Base-by-base conservation (phyloP, 2,888 invertebrate genomes). In the Dicyrtoma fusca region DNA sequence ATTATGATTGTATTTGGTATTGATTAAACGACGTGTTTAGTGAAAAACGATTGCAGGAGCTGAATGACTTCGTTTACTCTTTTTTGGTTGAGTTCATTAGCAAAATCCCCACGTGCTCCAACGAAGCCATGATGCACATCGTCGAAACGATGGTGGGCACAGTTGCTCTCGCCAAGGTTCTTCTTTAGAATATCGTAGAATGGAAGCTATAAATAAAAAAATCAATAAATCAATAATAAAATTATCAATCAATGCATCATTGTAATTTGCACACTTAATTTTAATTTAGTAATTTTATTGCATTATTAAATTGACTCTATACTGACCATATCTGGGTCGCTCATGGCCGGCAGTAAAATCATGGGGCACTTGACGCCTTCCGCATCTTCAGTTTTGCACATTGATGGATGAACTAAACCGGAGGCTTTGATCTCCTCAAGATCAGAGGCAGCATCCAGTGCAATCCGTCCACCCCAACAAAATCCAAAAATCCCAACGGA, bases 281-380 rank as follows among this genome's bases (percentile, higher is more conserved):
- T 11, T 45, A 45, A 45, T 45, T 45, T 13, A 45, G 13, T 45
- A 45, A 45, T 45, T 8, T 45, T 45, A 45, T 45, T 45, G 8
- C 45, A 45, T 8, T 13, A 11, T 49, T 11, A 49, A 14, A 49
- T 49, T 49, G n/a, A n/a, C n/a, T n/a, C n/a, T n/a, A n/a, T 53
- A 51, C 55, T 42, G 63, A 77, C 77, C 76, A 78, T 68, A 34
- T 80, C 79, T 0, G 74, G 68, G n/a, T 80, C 79, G 34, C 74
- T 76, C 47, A 75, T 75, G 0, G 76, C 55, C 1, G 79, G 79
- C 1, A 78, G 57, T 14, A 74, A 68, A n/a, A 80, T 45, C 6
- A 73, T 70, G 14, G 79, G 77, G 2, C 51, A 64, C 21, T 75
- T 77, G n/a, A 74, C 72, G 0, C 42, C 47, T 1, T 75, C 68